phyloP scores from a whole-genome alignment of 1,140 invertebrate genomes.

The Patella vulgata region DNA sequence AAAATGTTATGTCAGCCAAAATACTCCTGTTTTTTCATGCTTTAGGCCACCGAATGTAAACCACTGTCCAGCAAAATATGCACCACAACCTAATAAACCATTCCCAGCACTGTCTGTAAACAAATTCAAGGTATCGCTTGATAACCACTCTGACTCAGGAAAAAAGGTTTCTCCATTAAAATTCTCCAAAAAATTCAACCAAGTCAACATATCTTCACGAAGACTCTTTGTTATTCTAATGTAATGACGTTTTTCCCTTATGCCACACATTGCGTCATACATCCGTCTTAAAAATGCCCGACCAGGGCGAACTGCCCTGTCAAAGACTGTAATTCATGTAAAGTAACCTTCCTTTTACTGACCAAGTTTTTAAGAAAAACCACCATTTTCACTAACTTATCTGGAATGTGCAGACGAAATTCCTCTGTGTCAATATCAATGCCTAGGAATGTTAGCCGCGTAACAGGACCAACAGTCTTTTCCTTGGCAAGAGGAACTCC shows the following conservation, averaged over 20 bases:
- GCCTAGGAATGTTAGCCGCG: too few relatives aligned
- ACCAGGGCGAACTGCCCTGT: constrained; percentile 29
- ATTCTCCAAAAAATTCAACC: constrained; percentile 19
- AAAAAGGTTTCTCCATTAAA: too few relatives aligned
- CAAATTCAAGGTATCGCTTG: too few relatives aligned
- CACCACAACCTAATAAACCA: constrained; percentile 1
- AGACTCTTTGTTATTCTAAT: constrained; percentile 17
- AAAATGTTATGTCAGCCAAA: constrained; percentile 23
- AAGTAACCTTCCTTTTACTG: constrained; percentile 4
- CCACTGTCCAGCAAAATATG: constrained; percentile 23
- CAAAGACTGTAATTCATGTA: constrained; percentile 29
- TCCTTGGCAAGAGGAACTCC: too few relatives aligned
- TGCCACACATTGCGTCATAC: constrained; percentile 14
- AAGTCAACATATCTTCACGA: constrained; percentile 15
- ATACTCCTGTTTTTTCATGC: constrained; percentile 13
- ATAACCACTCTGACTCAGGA: too few relatives aligned
- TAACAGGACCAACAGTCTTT: too few relatives aligned
- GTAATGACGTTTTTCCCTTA: constrained; percentile 13
- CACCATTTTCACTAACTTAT: neutral
- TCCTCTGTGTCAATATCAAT: too few relatives aligned
- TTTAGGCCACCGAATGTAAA: constrained; percentile 13
- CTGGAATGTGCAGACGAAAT: neutral
- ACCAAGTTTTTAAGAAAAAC: neutral
- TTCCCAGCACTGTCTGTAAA: constrained; percentile 15
- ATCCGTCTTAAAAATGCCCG: constrained; percentile 23